These are phyloP conservation scores for Paracentrotus lividus DNA, from an alignment of 53 echinoderm and acorn worm species.

Conservation along the genomic window DNA sequence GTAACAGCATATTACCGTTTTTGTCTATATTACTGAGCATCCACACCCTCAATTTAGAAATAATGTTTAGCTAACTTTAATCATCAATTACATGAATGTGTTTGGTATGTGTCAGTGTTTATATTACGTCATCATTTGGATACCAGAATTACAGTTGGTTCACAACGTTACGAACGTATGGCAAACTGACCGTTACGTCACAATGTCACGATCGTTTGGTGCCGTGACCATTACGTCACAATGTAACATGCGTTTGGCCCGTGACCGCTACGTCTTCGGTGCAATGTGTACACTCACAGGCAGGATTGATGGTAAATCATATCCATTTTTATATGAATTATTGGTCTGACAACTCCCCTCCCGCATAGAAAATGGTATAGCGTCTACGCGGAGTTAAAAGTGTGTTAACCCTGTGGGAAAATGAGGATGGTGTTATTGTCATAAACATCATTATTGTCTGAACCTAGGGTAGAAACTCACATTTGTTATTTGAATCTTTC, in stretches of 20 bases:
- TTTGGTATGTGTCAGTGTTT: too few species aligned
- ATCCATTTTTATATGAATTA: background rate
- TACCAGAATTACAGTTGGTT: too few species aligned
- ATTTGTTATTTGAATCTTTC: background rate
- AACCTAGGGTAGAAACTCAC: background rate
- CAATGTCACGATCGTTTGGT: background rate
- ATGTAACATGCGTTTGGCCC: too few species aligned
- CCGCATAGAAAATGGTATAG: background rate
- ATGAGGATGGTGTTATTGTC: background rate
- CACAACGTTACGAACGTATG: too few species aligned
- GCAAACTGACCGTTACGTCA: background rate
- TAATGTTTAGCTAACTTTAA: too few species aligned
- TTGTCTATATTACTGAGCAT: too few species aligned
- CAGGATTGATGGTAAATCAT: background rate
- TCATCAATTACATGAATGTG: too few species aligned
- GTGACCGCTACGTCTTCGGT: too few species aligned
- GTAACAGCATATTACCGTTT: too few species aligned
- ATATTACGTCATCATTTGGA: too few species aligned
- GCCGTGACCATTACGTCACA: background rate
- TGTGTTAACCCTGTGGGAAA: background rate
- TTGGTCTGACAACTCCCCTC: background rate
- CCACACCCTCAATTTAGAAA: too few species aligned
- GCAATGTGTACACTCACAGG: background rate
- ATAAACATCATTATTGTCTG: background rate
- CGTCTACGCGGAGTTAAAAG: background rate